Evolutionary conservation across 1,140 invertebrate genomes (phyloP).

Genomic region (Lutraria rhynchaena): DNA sequence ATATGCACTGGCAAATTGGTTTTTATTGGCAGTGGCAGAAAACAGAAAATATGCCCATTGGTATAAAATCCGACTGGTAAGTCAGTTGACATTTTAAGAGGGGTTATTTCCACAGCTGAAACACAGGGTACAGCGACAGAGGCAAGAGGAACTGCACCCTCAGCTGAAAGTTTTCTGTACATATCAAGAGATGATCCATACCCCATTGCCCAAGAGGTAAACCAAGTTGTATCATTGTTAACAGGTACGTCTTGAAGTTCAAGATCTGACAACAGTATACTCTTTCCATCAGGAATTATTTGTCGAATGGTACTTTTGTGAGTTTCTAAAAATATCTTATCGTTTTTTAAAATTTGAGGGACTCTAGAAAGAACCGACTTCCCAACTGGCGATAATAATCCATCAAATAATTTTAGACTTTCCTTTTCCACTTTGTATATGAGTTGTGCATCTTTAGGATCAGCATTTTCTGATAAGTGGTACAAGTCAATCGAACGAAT

Average conservation of each 20-base stretch:
- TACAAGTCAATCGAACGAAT: conserved; percentile 64
- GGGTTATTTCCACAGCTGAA: not conserved
- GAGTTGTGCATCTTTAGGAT: not conserved
- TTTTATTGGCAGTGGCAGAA: conserved; percentile 70
- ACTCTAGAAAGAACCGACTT: conserved; percentile 27
- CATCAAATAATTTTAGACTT: conserved; percentile 23
- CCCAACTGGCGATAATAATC: conserved; percentile 69
- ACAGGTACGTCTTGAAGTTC: not conserved
- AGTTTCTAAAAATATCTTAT: conserved; percentile 70
- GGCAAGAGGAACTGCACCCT: conserved; percentile 31
- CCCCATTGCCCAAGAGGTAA: conserved; percentile 11
- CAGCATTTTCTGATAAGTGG: conserved; percentile 54
- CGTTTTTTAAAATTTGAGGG: conserved; percentile 67
- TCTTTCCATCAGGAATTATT: conserved; percentile 34
- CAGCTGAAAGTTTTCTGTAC: not conserved
- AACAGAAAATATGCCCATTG: conserved; percentile 66
- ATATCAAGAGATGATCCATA: conserved; percentile 13
- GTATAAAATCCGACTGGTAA: conserved; percentile 5
- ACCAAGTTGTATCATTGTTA: conserved; percentile 30
- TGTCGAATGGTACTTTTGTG: conserved; percentile 61
- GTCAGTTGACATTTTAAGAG: not conserved
- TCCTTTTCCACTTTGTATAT: conserved; percentile 18
- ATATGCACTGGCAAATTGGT: conserved; percentile 68
- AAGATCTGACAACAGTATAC: conserved; percentile 26
- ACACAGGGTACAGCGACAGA: conserved; percentile 37